Evolutionary conservation across 2,888 invertebrate species (phyloP), one percentile per base, ranked within the genome.

Genomic region (Caradrina kadenii): DNA sequence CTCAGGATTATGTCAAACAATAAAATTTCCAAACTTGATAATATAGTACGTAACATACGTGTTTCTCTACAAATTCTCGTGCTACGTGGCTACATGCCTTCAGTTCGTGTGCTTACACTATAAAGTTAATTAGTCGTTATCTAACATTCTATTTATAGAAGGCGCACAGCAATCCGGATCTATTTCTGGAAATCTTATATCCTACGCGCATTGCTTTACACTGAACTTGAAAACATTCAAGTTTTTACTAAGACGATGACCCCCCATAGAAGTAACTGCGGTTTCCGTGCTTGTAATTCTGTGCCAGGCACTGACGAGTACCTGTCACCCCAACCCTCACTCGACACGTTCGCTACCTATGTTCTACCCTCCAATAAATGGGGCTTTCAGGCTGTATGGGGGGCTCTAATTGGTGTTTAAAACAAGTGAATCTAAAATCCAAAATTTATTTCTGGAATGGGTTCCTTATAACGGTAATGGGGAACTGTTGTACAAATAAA

Each of bases 271-370:
- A 81, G 86, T 86, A 87, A 87, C 86, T 87, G 80, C 79, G 83
- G 82, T 76, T 82, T 80, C 78, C 79, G 76, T 83, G 86, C 82
- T 83, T 76, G 65, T 19, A 61, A 64, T 68, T 73, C 56, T 81
- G 94, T 94, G 80, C 93, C 95, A 87, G 92, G 91, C 86, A 88
- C 91, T 76, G 81, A 86, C 86, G 71, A 77, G 91, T 84, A 93
- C 94, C 71, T 86, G 84, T 86, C 89, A 85, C 92, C 93, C 94
- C 88, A 88, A 86, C 93, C 93, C 88, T 88, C 82, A 72, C 22
- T 76, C 71, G 80, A 84, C 87, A 78, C 81, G 86, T 88, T 85
- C 70, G 76, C 81, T 82, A 74, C 77, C 75, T 76, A 78, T 83
- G 84, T 83, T 84, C 80, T 83, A 81, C 89, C 90, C 88, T 87